Base-by-base conservation (phyloP, 2,888 invertebrate species). In the Branchellion lobata region DNA sequence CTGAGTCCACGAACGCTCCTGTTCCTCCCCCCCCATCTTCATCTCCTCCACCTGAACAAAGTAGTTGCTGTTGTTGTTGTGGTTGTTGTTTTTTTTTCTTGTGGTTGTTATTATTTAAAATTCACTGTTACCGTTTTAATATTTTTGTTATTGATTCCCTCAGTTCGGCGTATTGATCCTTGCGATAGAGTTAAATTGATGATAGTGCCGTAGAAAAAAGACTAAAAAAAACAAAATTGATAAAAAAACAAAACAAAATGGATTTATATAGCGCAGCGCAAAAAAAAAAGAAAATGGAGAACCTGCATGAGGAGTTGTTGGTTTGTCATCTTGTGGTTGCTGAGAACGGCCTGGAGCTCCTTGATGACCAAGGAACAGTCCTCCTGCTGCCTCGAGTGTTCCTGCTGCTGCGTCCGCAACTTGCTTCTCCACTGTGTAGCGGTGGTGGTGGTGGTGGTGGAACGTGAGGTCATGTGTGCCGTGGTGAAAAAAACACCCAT, bases 291-390 rank as follows among this genome's bases (percentile, higher is more conserved):
- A n/a, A n/a, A n/a, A n/a, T n/a, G n/a, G n/a, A n/a, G 2, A 80
- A 88, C 88, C 86, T 91, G 91, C 83, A 90, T 89, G 86, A 94
- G 93, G 3, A 93, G 88, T 81, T 91, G 91, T 85, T 94, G 93
- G 85, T 92, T 92, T 0, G 90, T 89, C 82, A 91, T 91, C 34
- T 93, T 90, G 85, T 94, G 94, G 81, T 91, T 91, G 29, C 91
- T 91, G 77, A 94, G 88, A 79, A 93, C 90, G 84, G 92, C 90
- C 85, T 95, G 93, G 11, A 94, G 87, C 86, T 94, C 94, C 83
- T 93, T 91, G 84, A 94, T 89, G 91, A 93, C 92, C 29, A 92
- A 90, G 81, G 91, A 90, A 87, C 93, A 91, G 86, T 94, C 92
- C 79, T 91, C 91, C 81, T 92, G 91, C 86, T 94, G 93, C 84